A percentile compares a stretch with the other conserved stretches of the same genome.
phyloP scores from a whole-genome alignment of 2,888 invertebrate genomes.

The Cataglyphis altisquamis region DNA sequence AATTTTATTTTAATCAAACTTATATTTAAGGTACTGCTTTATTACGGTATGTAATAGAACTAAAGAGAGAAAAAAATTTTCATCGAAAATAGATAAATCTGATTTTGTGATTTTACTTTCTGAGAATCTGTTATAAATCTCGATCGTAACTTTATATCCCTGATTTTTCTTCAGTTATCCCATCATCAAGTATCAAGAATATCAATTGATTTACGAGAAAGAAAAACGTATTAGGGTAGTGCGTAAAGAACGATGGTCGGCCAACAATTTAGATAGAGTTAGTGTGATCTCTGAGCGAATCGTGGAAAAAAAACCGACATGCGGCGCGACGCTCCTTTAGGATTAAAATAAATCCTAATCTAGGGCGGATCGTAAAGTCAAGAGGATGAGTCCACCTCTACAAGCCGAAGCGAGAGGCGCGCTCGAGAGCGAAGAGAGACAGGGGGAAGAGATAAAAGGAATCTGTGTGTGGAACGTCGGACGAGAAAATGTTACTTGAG shows the following conservation, averaged over 20 bases:
- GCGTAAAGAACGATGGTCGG: constrained; percentile 60
- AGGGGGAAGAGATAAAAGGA: constrained; percentile 59
- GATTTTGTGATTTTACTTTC: background rate
- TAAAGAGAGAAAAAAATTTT: background rate
- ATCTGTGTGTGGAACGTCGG: constrained; percentile 59
- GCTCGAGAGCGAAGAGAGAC: constrained; percentile 32
- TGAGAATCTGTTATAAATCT: background rate
- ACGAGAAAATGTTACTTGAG: constrained; percentile 65
- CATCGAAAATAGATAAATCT: background rate
- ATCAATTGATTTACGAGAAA: constrained; percentile 78
- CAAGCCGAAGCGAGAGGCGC: constrained; percentile 39
- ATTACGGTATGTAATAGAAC: background rate
- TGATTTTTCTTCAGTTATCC: constrained; percentile 73
- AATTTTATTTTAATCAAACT: background rate
- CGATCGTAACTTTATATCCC: background rate
- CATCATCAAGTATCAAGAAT: constrained; percentile 63
- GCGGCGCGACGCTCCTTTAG: constrained; percentile 70
- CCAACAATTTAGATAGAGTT: constrained; percentile 53
- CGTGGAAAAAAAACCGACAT: constrained; percentile 46
- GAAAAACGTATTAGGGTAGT: constrained; percentile 64
- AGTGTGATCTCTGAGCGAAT: constrained; percentile 42
- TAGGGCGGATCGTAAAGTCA: constrained; percentile 78
- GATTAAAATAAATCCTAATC: constrained; percentile 84
- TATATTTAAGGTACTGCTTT: background rate
- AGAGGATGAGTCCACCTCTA: constrained; percentile 68